Percentiles rank a stretch among this genome's conserved stretches.
These are phyloP conservation scores for Aromia moschata DNA, from an alignment of 2,888 invertebrate species.

Conservation along the genomic window DNA sequence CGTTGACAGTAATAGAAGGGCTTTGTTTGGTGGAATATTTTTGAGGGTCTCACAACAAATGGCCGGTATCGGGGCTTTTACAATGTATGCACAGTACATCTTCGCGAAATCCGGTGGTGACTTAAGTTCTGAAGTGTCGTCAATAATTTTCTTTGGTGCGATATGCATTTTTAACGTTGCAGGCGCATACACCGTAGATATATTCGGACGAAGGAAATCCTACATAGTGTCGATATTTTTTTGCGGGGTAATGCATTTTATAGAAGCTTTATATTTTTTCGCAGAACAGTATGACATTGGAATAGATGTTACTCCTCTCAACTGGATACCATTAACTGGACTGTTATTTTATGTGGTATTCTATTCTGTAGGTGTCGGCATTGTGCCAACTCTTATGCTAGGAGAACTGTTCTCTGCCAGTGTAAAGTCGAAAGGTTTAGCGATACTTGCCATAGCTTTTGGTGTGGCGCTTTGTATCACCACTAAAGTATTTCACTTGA, in stretches of 20 bases:
- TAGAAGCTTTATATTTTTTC: slow-evolving; percentile 29
- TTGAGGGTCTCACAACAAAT: slow-evolving; percentile 54
- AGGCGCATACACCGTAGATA: slow-evolving; percentile 29
- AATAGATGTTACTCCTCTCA: slow-evolving; percentile 17
- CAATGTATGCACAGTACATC: slow-evolving; percentile 44
- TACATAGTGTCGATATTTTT: slow-evolving; percentile 31
- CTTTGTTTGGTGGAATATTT: slow-evolving; percentile 48
- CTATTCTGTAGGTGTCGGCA: slow-evolving; percentile 48
- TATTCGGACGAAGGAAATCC: slow-evolving; percentile 31
- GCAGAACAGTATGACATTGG: slow-evolving; percentile 29
- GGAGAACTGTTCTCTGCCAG: slow-evolving; percentile 54
- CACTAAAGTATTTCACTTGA: slow-evolving; percentile 45
- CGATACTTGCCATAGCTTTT: slow-evolving; percentile 47
- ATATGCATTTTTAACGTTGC: slow-evolving; percentile 22
- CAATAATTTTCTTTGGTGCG: slow-evolving; percentile 29
- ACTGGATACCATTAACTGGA: slow-evolving; percentile 44
- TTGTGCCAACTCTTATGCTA: slow-evolving; percentile 52
- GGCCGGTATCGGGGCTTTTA: slow-evolving; percentile 49
- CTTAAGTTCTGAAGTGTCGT: slow-evolving; percentile 32
- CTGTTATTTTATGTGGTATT: slow-evolving; percentile 49
- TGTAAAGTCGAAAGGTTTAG: slow-evolving; percentile 50
- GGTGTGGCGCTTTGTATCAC: slow-evolving; percentile 21
- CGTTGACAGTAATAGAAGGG: slow-evolving; percentile 50
- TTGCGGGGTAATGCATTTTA: slow-evolving; percentile 24
- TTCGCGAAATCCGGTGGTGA: slow-evolving; percentile 45